Evolutionary conservation across 2,797 vertebrate genomes (phyloP), one percentile per base, ranked within the genome.

Genomic region (Hafferia zeledoni): DNA sequence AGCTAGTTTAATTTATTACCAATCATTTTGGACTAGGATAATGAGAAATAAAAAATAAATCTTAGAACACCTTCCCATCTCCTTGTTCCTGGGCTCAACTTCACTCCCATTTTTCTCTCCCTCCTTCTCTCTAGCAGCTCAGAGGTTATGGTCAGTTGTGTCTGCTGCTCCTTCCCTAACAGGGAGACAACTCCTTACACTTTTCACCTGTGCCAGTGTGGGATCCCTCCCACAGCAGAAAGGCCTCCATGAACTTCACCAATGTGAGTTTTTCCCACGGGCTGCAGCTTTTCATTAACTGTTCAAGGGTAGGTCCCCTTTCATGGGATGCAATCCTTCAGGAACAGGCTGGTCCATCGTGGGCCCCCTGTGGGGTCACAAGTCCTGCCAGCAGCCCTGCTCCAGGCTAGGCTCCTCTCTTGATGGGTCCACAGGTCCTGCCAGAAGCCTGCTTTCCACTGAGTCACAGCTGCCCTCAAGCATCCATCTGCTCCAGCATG

Each of bases 241-340:
- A 49, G 11, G 9, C 9, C 37, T 56, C 49, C 56, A 57, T 33
- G 37, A 39, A 7, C 23, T 30, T 63, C 31, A 24, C 35, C 43
- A 7, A 0, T 7, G 31, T 17, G 49, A 61, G 13, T 43, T 49
- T 43, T 43, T 69, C 35, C 35, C 43, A 49, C 0, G 0, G 35
- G 27, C 9, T 63, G 19, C 56, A 63, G 35, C 8, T 63, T 35
- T 61, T 56, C 56, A 56, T 4, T 2, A 63, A 22, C 19, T 22
- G 2, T 25, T 30, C 49, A 28, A 44, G 23, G 0, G 0, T 50
- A 24, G 11, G 17, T 18, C 68, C n/a, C 53, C 13, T 41, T 60
- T 12, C 46, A 47, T 0, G 0, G 20, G 11, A 27, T 47, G 25
- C 59, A 53, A 25, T 17, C 55, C 33, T 53, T 74, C 35, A 20